Base-by-base conservation (phyloP, 2,888 invertebrate species). In the Coenonympha arcania region DNA sequence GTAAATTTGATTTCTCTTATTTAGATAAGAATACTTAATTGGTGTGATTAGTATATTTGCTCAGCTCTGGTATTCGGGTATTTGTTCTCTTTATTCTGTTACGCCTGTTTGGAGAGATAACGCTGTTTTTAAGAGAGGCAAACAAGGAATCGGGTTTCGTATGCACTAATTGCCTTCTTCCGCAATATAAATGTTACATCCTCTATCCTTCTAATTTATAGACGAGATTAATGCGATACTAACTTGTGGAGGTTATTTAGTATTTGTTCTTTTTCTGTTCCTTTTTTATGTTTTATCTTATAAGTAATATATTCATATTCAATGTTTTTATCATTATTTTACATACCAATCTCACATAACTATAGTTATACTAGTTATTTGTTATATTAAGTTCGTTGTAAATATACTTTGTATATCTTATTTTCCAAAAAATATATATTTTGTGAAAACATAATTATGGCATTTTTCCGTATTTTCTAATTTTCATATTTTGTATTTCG, bases 11-110 rank as follows among this genome's bases (percentile, higher is more conserved):
- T 66, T 61, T 71, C 70, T 72, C 75, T 69, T 75, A 73, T 79
- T 79, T 67, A 75, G 74, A 79, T 81, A 80, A 73, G 64, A 66
- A 60, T 79, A 72, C 83, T 81, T 81, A 81, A 81, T 79, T 73
- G 71, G 66, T 68, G 60, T 63, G 73, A 77, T 79, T 77, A 76
- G 68, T 62, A 62, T 79, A 71, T 82, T 79, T 79, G 68, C 64
- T 66, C 61, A 63, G 62, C 67, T 65, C 62, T 61, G 62, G 60
- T 67, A 58, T 63, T 62, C 56, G 71, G 71, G 62, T 71, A 66
- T 72, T 65, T 69, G 62, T 62, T 61, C 59, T 59, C 69, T 68
- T 68, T 68, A 51, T 46, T 36, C 42, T 57, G 55, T 63, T 62
- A 54, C 57, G 57, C 54, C 55, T 70, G 66, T 68, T 68, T 68